A percentile compares a stretch with the other conserved stretches of the same genome.
Conservation (phyloP, 2,797 vertebrate species). For the Hapalemur alaotrensis region DNA sequence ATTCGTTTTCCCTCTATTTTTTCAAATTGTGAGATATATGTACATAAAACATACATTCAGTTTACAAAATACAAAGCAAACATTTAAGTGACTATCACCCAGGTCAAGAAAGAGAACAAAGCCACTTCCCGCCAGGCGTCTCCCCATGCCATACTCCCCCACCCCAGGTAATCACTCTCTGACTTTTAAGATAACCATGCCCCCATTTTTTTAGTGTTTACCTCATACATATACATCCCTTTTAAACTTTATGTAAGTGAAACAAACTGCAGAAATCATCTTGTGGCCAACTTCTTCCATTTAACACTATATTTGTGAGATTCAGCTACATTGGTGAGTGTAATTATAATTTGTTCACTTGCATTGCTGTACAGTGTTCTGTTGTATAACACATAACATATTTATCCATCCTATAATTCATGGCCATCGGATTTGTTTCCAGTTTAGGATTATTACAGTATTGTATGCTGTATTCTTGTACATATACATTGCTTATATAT, state of each 20-base stretch:
- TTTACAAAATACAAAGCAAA: neutral
- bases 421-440: neutral
- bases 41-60: neutral
- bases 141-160: neutral
- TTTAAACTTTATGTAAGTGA: neutral
- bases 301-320: neutral
- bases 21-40: neutral
- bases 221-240: neutral
- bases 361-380: neutral
- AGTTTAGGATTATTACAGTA: neutral
- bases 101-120: neutral
- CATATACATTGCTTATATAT: neutral
- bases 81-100: neutral
- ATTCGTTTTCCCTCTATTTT: neutral
- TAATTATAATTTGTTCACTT: neutral
- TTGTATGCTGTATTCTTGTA: neutral
- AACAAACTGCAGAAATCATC: neutral
- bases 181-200: neutral
- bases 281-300: neutral
- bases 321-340: neutral
- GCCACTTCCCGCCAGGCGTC: neutral
- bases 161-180: neutral
- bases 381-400: too few relatives aligned
- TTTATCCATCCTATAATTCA: neutral
- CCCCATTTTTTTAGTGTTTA: neutral